Conservation (phyloP, 2,797 vertebrate genomes). For the Acestrorhynchus altus region DNA sequence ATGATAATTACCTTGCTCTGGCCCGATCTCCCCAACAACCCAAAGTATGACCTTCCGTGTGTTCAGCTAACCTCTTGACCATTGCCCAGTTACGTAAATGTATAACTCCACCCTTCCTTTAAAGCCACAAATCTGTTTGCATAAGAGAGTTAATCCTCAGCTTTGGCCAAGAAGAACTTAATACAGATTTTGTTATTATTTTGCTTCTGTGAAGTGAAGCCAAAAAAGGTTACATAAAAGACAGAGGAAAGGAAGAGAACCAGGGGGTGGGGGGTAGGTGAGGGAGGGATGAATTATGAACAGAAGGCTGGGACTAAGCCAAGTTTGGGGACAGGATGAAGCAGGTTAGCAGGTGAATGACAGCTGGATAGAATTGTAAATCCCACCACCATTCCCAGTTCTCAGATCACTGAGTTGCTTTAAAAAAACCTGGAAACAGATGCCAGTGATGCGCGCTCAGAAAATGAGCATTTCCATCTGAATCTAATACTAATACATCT, state of each 20-base stretch:
- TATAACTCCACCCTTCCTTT: conserved; percentile 34
- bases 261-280: neutral
- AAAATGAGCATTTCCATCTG: too few relatives aligned
- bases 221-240: conserved; percentile 14
- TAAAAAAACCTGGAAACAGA: too few relatives aligned
- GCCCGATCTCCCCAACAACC: neutral
- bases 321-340: neutral
- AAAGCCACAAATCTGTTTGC: conserved; percentile 72
- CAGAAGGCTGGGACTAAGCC: neutral
- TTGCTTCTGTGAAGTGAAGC: neutral
- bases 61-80: neutral
- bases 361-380: neutral
- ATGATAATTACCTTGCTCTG: neutral
- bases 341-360: neutral
- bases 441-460: too few relatives aligned
- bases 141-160: conserved; percentile 73
- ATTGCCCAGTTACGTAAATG: conserved; percentile 71
- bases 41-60: neutral
- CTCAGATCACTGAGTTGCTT: neutral
- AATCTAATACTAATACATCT: too few relatives aligned
- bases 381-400: neutral
- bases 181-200: conserved; percentile 18
- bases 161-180: conserved; percentile 35
- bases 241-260: neutral
- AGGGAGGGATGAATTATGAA: neutral